Percentiles rank a stretch among this genome's conserved stretches.
Evolutionary conservation across 1,140 invertebrate species (phyloP).

Genomic region (Drosophila rhopaloa): DNA sequence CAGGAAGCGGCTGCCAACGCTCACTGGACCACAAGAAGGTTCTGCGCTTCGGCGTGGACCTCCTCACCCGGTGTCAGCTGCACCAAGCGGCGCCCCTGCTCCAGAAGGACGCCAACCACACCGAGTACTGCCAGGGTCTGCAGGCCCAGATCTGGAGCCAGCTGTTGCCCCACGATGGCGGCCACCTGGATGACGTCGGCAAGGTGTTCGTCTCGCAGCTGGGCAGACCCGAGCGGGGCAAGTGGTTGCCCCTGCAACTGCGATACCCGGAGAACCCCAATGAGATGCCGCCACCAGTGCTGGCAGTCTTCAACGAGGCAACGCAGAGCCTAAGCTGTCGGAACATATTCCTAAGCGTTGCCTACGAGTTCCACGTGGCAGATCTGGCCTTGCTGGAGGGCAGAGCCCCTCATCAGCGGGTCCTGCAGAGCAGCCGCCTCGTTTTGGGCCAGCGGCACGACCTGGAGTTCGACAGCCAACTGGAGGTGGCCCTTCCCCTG

Average conservation of each 20-base stretch:
- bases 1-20: slow-evolving; percentile 24
- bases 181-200: slow-evolving; percentile 19
- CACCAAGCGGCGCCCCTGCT: slow-evolving; percentile 15
- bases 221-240: slow-evolving; percentile 55
- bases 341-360: slow-evolving; percentile 70
- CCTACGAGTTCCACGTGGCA: slow-evolving; percentile 70
- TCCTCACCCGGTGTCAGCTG: slow-evolving; percentile 58
- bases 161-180: slow-evolving; percentile 52
- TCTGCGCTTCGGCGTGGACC: slow-evolving; percentile 62
- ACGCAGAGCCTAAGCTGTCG: slow-evolving; percentile 63
- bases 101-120: slow-evolving; percentile 53
- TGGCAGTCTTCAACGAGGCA: slow-evolving; percentile 45
- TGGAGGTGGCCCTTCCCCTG: slow-evolving; percentile 62
- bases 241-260: slow-evolving; percentile 69
- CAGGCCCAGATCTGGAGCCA: slow-evolving; percentile 55
- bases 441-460: slow-evolving; percentile 68
- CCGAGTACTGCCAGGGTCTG: slow-evolving; percentile 58
- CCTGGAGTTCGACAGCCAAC: slow-evolving; percentile 68
- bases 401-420: slow-evolving; percentile 45
- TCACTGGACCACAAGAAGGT: background rate
- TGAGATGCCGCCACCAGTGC: slow-evolving; percentile 25
- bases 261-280: slow-evolving; percentile 23
- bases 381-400: slow-evolving; percentile 29
- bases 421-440: slow-evolving; percentile 57
- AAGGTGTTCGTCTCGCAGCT: slow-evolving; percentile 62